These are phyloP conservation scores for Zaprionus nigranus DNA, from an alignment of 1,140 invertebrate species.

Conservation along the genomic window DNA sequence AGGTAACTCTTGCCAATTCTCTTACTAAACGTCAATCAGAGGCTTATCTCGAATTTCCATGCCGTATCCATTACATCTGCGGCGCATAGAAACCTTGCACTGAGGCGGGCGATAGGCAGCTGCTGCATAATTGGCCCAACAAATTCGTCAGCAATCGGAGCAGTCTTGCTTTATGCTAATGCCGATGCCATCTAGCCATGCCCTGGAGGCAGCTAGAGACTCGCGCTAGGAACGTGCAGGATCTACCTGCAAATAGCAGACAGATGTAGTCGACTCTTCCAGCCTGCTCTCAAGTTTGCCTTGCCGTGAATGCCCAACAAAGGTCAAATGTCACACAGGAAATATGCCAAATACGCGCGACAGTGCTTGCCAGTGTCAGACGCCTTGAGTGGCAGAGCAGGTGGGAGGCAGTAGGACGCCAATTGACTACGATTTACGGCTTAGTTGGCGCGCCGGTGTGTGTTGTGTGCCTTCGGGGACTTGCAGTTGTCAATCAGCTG, in stretches of 20 bases:
- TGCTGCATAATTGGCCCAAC: slow-evolving; percentile 56
- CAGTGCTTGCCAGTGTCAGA: slow-evolving; percentile 21
- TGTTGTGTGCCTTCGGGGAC: slow-evolving; percentile 13
- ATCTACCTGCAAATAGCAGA: not conserved
- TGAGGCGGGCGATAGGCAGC: not conserved
- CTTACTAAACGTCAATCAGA: not conserved
- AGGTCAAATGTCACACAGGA: slow-evolving; percentile 56
- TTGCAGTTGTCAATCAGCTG: slow-evolving; percentile 45
- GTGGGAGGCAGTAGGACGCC: not conserved
- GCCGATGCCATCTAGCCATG: slow-evolving; percentile 38
- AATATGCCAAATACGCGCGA: slow-evolving; percentile 66
- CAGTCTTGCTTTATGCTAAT: slow-evolving; percentile 63
- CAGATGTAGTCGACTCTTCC: not conserved
- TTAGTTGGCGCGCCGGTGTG: slow-evolving; percentile 1
- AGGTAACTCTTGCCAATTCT: not conserved
- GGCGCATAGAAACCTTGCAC: slow-evolving; percentile 2
- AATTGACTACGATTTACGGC: slow-evolving; percentile 37
- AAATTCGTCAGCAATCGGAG: slow-evolving; percentile 59
- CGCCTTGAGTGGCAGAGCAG: slow-evolving; percentile 17
- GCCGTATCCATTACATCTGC: slow-evolving; percentile 31
- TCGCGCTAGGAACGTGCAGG: slow-evolving; percentile 14
- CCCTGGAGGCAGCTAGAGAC: slow-evolving; percentile 44
- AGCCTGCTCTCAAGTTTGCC: slow-evolving; percentile 32
- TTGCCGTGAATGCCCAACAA: slow-evolving; percentile 52
- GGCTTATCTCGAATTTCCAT: slow-evolving; percentile 8